Evolutionary conservation across 2,888 invertebrate genomes (phyloP).

Genomic region (Volucella inflata): DNA sequence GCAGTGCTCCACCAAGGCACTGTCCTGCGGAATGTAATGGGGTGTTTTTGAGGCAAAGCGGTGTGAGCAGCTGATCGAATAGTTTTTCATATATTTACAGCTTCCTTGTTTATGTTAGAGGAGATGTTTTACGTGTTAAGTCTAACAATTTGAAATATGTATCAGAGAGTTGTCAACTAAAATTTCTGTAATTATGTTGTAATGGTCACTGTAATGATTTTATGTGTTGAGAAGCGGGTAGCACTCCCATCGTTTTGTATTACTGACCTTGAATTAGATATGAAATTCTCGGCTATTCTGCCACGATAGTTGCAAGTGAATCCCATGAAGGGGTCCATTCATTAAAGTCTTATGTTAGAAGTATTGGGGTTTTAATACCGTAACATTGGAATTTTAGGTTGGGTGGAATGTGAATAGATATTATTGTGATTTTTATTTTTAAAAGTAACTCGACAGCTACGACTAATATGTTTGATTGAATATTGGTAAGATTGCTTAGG

Average conservation of each 20-base stretch:
- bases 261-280: slow-evolving; percentile 1
- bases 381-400: slow-evolving; percentile 15
- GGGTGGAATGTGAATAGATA: slow-evolving; percentile 21
- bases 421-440: slow-evolving; percentile 12
- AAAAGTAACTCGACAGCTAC: slow-evolving; percentile 34
- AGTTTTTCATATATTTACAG: too few species aligned
- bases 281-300: slow-evolving; percentile 15
- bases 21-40: too few species aligned
- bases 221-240: slow-evolving; percentile 33
- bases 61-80: too few species aligned
- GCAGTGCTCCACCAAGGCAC: not conserved
- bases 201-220: too few species aligned
- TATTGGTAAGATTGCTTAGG: slow-evolving; percentile 8
- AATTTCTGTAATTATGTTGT: too few species aligned
- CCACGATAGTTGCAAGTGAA: slow-evolving; percentile 29
- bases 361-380: not conserved
- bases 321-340: slow-evolving; percentile 40
- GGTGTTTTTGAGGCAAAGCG: too few species aligned
- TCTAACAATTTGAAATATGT: too few species aligned
- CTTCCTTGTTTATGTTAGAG: too few species aligned
- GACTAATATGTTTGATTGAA: not conserved
- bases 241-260: slow-evolving; percentile 27
- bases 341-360: slow-evolving; percentile 35
- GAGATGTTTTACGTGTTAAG: too few species aligned
- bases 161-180: too few species aligned